These are phyloP conservation scores for Volucella inflata DNA, from an alignment of 2,888 invertebrate species.

Conservation along the genomic window DNA sequence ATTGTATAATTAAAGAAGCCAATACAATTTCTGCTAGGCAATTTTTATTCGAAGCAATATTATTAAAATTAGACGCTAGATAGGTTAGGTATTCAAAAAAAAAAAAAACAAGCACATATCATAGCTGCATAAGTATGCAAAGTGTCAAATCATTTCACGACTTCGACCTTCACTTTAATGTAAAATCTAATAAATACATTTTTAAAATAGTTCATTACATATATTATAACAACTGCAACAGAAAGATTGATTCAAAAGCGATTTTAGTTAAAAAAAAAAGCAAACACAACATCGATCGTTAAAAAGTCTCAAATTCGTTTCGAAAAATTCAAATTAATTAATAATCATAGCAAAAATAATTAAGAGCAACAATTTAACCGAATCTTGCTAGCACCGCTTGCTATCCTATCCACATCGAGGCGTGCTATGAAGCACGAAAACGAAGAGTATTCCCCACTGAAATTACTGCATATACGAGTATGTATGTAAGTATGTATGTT, in stretches of 20 bases:
- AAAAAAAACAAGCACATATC: slow-evolving; percentile 28
- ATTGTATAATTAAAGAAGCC: slow-evolving; percentile 60
- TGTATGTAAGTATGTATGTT: no score
- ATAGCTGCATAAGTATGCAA: slow-evolving; percentile 11
- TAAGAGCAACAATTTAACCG: slow-evolving; percentile 33
- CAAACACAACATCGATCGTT: slow-evolving; percentile 64
- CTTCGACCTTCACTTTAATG: slow-evolving; percentile 62
- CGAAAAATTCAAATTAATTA: not conserved
- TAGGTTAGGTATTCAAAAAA: slow-evolving; percentile 27
- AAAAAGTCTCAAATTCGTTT: slow-evolving; percentile 47
- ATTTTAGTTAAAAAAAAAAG: slow-evolving; percentile 37
- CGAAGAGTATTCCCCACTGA: slow-evolving; percentile 28
- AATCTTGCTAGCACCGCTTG: slow-evolving; percentile 54
- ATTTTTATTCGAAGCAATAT: slow-evolving; percentile 43
- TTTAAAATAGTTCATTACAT: slow-evolving; percentile 38
- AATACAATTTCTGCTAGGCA: slow-evolving; percentile 43
- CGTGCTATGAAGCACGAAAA: slow-evolving; percentile 54
- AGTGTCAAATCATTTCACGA: slow-evolving; percentile 67
- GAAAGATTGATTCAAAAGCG: slow-evolving; percentile 8
- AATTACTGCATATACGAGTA: slow-evolving; percentile 34
- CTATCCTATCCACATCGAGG: slow-evolving; percentile 52
- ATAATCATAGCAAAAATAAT: not conserved
- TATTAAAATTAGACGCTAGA: slow-evolving; percentile 53
- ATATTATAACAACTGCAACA: not conserved
- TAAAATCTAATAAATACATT: slow-evolving; percentile 31